A percentile compares a stretch with the other conserved stretches of the same genome.
Conservation (phyloP, 2,113 vertebrate species). For the Lates calcarifer region DNA sequence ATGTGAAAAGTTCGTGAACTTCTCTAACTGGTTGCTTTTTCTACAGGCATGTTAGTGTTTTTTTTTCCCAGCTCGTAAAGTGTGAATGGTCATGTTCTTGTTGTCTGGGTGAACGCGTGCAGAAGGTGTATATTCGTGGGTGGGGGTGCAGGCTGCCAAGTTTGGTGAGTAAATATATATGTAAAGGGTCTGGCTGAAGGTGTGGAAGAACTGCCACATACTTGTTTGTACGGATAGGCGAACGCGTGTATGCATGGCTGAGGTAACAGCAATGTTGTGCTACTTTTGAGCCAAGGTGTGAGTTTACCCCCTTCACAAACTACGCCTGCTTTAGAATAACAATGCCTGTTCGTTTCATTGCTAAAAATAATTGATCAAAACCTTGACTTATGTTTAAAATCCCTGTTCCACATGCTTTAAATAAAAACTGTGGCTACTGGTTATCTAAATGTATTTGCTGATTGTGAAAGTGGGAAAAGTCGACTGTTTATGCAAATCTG, state of each 20-base stretch:
- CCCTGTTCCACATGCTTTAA: background rate
- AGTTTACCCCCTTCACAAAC: conserved; percentile 31
- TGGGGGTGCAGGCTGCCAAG: conserved; percentile 71
- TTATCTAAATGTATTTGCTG: conserved; percentile 35
- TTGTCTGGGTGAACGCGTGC: conserved; percentile 48
- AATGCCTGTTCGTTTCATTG: conserved; percentile 24
- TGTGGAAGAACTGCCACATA: conserved; percentile 67
- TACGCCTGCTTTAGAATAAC: conserved; percentile 34
- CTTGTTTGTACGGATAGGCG: conserved; percentile 33
- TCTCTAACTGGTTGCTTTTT: conserved; percentile 54
- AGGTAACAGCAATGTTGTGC: conserved; percentile 33
- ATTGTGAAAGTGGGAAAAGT: conserved; percentile 26
- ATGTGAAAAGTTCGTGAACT: conserved; percentile 72
- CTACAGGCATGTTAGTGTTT: conserved; percentile 23
- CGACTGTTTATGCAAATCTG: conserved; percentile 29
- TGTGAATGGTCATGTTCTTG: conserved; percentile 75
- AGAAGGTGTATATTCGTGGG: conserved; percentile 71
- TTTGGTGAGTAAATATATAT: conserved; percentile 79
- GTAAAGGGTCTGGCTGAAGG: conserved; percentile 72
- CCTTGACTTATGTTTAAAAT: conserved; percentile 15
- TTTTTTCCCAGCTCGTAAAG: conserved; percentile 67
- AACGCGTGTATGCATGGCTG: conserved; percentile 12
- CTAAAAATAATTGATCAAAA: conserved; percentile 57
- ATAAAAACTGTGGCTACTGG: conserved; percentile 26
- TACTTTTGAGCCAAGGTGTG: conserved; percentile 51